These are phyloP conservation scores for Chironomus tentans DNA, from an alignment of 2,888 invertebrate genomes.

Conservation along the genomic window DNA sequence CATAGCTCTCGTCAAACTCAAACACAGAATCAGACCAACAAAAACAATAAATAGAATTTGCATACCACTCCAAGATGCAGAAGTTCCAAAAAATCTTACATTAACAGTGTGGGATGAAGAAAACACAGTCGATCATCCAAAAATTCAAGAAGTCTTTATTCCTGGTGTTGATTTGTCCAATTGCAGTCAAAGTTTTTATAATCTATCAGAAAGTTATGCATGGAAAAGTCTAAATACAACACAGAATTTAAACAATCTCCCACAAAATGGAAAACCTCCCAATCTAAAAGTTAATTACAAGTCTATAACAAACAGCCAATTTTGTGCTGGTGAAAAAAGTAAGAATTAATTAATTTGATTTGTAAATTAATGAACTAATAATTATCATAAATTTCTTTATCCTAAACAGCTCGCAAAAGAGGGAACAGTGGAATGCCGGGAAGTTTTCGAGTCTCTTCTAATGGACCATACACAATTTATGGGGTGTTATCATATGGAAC, in stretches of 20 bases:
- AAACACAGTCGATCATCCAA: too few relatives aligned
- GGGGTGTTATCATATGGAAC: neutral
- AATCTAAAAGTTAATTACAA: neutral
- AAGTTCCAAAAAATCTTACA: neutral
- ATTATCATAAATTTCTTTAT: neutral
- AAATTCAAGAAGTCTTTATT: too few relatives aligned
- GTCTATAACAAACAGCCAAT: neutral
- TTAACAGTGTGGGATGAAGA: neutral
- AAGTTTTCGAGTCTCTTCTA: neutral
- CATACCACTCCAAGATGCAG: neutral
- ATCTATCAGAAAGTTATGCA: too few relatives aligned
- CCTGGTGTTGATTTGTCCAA: too few relatives aligned
- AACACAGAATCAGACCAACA: neutral
- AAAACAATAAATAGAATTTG: neutral
- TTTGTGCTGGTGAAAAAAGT: neutral
- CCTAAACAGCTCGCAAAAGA: neutral
- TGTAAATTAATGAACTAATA: too few relatives aligned
- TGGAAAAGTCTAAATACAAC: too few relatives aligned
- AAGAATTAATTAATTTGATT: too few relatives aligned
- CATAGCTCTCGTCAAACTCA: neutral
- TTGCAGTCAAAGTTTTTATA: too few relatives aligned
- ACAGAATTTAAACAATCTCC: too few relatives aligned
- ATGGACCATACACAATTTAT: neutral
- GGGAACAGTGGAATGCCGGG: neutral
- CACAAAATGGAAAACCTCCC: too few relatives aligned